Conservation (phyloP, 1,140 invertebrate genomes). For the Scaptomyza pallida region DNA sequence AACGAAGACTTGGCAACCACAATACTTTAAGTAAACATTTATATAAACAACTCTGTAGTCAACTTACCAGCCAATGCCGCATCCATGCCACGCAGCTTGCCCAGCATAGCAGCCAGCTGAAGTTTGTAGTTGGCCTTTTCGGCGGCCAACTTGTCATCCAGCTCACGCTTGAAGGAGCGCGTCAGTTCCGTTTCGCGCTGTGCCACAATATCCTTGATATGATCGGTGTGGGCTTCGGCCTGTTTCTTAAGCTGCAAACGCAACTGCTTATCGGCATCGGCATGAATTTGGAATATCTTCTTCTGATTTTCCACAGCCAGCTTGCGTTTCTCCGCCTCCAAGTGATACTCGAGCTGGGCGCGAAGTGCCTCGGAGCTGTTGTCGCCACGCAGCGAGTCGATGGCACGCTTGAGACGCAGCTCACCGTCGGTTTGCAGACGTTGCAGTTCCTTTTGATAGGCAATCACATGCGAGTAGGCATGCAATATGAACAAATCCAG, state of each 20-base stretch:
- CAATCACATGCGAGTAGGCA: constrained; percentile 87
- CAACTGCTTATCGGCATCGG: constrained; percentile 89
- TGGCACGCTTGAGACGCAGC: constrained; percentile 86
- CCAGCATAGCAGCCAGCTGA: constrained; percentile 92
- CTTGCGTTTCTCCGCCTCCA: constrained; percentile 86
- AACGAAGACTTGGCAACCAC: not conserved
- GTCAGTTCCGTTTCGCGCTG: constrained; percentile 89
- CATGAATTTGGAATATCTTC: constrained; percentile 85
- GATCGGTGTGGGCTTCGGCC: constrained; percentile 92
- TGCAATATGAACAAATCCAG: constrained; percentile 89
- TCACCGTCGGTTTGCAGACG: constrained; percentile 88
- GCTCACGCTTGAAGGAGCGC: constrained; percentile 86
- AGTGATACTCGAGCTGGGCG: constrained; percentile 85
- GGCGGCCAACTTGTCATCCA: constrained; percentile 89
- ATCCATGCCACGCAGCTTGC: constrained; percentile 94
- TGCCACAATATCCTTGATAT: constrained; percentile 90
- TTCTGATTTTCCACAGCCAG: constrained; percentile 86
- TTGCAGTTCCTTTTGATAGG: constrained; percentile 89
- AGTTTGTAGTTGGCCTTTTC: constrained; percentile 90
- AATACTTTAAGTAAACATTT: not conserved
- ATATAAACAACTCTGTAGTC: not conserved
- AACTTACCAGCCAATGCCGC: constrained; percentile 91
- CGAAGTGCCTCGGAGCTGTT: constrained; percentile 83
- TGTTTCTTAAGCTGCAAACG: constrained; percentile 91
- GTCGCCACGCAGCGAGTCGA: constrained; percentile 85